Base-by-base conservation (phyloP, 2,888 invertebrate species). In the Quadriops clusia region DNA sequence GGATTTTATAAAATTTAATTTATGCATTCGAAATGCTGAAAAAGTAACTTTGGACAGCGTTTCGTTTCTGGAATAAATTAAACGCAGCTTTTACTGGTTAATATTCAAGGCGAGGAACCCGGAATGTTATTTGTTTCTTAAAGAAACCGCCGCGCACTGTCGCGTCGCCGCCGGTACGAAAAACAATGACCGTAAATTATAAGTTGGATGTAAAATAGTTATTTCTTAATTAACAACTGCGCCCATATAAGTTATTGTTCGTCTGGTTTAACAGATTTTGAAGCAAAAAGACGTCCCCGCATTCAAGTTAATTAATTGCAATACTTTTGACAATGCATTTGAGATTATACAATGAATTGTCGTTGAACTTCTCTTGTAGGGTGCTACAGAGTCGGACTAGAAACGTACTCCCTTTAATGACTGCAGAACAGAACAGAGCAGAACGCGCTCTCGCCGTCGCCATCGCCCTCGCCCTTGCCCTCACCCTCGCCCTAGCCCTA, bases 151-250 rank as follows among this genome's bases (percentile, higher is more conserved):
- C 29, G 21, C 12, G 22, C 11, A 22, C 14, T 16, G 23, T 15
- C 22, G 23, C 15, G 21, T 15, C 38, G 42, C 37, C 44, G 34
- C 43, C 44, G 44, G 41, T 41, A 39, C 32, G 37, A 31, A 41
- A 42, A 40, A 44, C 42, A 42, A 40, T 43, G 42, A 41, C 38
- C 40, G 44, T 13, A 17, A 33, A 36, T 33, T 33, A 36, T 24
- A 36, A 37, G 28, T 37, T 33, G 28, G 30, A 31, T 37, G 29
- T 32, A 15, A 29, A 34, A 41, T 53, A 54, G 52, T 53, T 56
- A 57, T 58, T 58, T 54, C 57, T 54, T 57, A 58, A 58, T 58
- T 58, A 58, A 54, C 56, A 55, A 56, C 54, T 56, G 54, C 49
- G 53, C 54, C 53, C 53, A 54, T 49, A 52, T 55, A 55, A 56